A percentile compares a stretch with the other conserved stretches of the same genome.
phyloP scores from a whole-genome alignment of 2,888 invertebrate genomes.

The Meiosimyza decipiens region DNA sequence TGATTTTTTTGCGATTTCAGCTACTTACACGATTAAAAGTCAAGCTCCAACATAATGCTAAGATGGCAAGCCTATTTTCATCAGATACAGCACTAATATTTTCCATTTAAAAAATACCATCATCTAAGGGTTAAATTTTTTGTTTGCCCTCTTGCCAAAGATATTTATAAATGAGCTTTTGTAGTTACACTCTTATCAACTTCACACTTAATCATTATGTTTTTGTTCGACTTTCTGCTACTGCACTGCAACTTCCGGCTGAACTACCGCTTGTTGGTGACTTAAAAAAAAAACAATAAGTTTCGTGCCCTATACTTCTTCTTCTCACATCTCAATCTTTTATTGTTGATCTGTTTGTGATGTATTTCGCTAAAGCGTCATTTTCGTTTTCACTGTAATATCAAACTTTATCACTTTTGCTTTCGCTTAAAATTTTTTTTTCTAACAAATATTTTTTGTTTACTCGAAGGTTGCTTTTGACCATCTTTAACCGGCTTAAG shows the following conservation, averaged over 20 bases:
- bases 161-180: no score
- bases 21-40: no score
- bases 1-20: no score
- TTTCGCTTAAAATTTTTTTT: conserved; percentile 10
- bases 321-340: background rate
- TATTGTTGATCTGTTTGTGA: no score
- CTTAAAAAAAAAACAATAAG: conserved; percentile 12
- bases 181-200: no score
- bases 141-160: no score
- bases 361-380: background rate
- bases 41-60: no score
- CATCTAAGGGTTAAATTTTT: no score
- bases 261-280: background rate
- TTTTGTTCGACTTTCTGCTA: background rate
- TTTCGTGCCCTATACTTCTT: conserved; percentile 12
- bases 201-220: background rate
- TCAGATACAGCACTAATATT: no score
- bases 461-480: conserved; percentile 13
- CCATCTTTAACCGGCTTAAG: conserved; percentile 17
- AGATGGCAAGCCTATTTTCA: no score
- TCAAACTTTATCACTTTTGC: conserved; percentile 24
- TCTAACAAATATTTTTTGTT: background rate
- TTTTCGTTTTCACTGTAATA: background rate
- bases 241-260: background rate
- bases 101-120: no score